Conservation (phyloP, 1,140 invertebrate species). For the Danaus melanippus region DNA sequence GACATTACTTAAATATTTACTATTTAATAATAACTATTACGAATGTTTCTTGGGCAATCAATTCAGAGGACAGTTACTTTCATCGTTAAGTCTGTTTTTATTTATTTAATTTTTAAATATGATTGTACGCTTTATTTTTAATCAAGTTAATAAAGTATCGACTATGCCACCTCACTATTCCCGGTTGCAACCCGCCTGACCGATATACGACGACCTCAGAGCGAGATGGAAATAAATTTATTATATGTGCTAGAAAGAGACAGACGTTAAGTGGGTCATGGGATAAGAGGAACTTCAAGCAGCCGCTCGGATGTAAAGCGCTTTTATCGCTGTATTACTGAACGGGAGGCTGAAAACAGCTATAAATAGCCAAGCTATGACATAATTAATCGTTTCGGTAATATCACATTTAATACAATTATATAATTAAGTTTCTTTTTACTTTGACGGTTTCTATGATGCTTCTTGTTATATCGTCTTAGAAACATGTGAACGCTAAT, state of each 20-base stretch:
- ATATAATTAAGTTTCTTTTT: too few species aligned
- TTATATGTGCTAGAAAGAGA: conserved; percentile 22
- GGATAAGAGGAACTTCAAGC: conserved; percentile 57
- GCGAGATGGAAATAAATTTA: conserved; percentile 30
- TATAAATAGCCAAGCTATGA: conserved; percentile 51
- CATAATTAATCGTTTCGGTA: conserved; percentile 30
- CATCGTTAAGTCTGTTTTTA: background rate
- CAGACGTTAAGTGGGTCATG: conserved; percentile 60
- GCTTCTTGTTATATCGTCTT: too few species aligned
- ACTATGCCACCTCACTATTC: conserved; percentile 26
- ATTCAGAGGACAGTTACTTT: too few species aligned
- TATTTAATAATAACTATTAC: too few species aligned
- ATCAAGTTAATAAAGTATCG: conserved; percentile 12
- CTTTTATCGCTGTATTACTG: conserved; percentile 38
- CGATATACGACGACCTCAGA: conserved; percentile 63
- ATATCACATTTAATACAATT: conserved; percentile 1
- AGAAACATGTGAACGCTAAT: background rate
- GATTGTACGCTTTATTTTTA: conserved; percentile 5
- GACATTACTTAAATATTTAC: too few species aligned
- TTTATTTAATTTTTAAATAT: conserved; percentile 5
- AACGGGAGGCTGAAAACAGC: conserved; percentile 47
- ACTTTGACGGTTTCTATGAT: too few species aligned
- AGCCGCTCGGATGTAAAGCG: conserved; percentile 47
- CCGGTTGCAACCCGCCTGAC: conserved; percentile 56
- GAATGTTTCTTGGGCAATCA: too few species aligned